Evolutionary conservation across 2,797 vertebrate species (phyloP).

Genomic region (Varecia variegata): DNA sequence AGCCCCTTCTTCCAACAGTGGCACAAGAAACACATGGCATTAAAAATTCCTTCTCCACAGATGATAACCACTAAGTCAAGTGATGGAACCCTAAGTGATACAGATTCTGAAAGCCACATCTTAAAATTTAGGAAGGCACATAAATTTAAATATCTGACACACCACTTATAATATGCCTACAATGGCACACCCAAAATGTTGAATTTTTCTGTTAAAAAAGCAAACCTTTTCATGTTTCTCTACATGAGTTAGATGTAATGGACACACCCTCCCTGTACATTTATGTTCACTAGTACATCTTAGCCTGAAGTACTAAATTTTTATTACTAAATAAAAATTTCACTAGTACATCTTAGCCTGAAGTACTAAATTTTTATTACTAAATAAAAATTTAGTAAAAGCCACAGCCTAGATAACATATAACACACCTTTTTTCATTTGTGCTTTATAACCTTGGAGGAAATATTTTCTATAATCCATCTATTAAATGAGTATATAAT

Average conservation of each 20-base stretch:
- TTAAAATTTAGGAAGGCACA: not conserved
- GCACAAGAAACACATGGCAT: too few species aligned
- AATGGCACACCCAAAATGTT: not conserved
- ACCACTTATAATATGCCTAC: slow-evolving; percentile 37
- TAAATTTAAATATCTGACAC: not conserved
- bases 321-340: slow-evolving; percentile 42
- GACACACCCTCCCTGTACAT: not conserved
- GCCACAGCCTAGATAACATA: not conserved
- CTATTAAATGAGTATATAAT: slow-evolving; percentile 14
- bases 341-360: slow-evolving; percentile 6
- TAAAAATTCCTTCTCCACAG: too few species aligned
- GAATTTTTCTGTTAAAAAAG: slow-evolving; percentile 29
- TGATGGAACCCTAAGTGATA: not conserved
- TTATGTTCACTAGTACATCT: not conserved
- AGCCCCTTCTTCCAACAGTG: too few species aligned
- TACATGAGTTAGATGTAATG: not conserved
- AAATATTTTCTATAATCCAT: not conserved
- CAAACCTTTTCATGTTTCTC: not conserved
- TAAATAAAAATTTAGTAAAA: slow-evolving; percentile 60
- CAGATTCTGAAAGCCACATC: not conserved
- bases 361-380: too few species aligned
- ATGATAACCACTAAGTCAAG: not conserved
- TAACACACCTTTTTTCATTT: not conserved
- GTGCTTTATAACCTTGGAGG: not conserved
- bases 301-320: not conserved